phyloP scores from a whole-genome alignment of 2,113 vertebrate genomes.

The Lethenteron reissneri region DNA sequence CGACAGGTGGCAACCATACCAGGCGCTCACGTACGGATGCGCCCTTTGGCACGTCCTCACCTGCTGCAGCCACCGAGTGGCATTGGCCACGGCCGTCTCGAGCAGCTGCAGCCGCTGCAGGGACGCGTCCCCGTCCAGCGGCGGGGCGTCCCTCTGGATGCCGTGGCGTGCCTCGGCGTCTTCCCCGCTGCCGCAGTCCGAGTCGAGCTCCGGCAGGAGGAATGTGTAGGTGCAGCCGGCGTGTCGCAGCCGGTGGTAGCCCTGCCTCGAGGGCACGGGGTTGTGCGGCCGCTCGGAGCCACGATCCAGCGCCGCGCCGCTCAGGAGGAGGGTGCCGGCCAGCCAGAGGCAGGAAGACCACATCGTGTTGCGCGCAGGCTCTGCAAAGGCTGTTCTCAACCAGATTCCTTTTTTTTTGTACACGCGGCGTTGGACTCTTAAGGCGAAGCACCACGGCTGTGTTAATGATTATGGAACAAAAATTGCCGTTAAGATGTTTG shows the following conservation, averaged over 20 bases:
- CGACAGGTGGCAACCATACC: no score
- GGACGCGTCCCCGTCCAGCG: conserved; percentile 11
- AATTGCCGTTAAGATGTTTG: no score
- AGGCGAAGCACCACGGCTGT: no score
- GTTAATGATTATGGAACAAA: no score
- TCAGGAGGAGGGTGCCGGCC: no score
- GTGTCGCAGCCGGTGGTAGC: conserved; percentile 32
- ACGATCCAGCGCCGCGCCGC: no score
- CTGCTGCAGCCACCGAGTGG: conserved; percentile 96
- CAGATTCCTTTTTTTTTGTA: no score
- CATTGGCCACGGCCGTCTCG: conserved; percentile 92
- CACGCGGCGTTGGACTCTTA: no score
- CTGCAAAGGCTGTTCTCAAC: no score
- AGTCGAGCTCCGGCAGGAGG: conserved; percentile 32
- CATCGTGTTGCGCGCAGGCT: no score
- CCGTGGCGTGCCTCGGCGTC: conserved; percentile 35
- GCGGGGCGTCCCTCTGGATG: conserved; percentile 36
- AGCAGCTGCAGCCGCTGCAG: conserved; percentile 72
- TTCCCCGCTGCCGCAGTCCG: conserved; percentile 27
- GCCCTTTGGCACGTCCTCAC: conserved; percentile 26
- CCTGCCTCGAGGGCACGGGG: conserved; percentile 18
- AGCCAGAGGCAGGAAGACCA: no score
- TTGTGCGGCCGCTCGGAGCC: conserved; percentile 15
- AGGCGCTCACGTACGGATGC: no score
- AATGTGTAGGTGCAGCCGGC: conserved; percentile 68